phyloP scores from a whole-genome alignment of 2,797 vertebrate species.

The Botia kubotai region DNA sequence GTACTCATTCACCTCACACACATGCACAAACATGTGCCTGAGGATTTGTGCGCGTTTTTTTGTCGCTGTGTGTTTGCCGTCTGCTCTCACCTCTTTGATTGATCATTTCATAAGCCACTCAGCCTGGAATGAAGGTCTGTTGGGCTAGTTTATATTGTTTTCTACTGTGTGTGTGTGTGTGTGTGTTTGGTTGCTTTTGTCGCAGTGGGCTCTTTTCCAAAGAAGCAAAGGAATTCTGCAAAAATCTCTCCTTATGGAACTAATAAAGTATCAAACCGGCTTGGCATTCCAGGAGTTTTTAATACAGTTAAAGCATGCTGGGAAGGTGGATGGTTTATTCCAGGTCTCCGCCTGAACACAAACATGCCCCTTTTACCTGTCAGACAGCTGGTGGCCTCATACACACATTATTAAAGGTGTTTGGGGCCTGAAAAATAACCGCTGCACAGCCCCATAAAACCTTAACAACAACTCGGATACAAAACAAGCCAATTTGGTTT shows the following conservation, averaged over 20 bases:
- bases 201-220: constrained; percentile 41
- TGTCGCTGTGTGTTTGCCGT: constrained; percentile 1
- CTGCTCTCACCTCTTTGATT: constrained; percentile 60
- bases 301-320: constrained; percentile 32
- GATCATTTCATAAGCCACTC: constrained; percentile 62
- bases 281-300: constrained; percentile 29
- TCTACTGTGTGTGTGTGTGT: background rate
- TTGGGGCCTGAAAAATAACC: too few species aligned
- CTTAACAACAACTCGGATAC: too few species aligned
- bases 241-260: constrained; percentile 47
- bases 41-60: background rate
- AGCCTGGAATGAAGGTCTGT: constrained; percentile 46
- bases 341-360: background rate
- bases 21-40: constrained; percentile 30
- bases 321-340: constrained; percentile 6
- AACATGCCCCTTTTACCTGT: background rate
- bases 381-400: background rate
- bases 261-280: constrained; percentile 44
- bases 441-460: too few species aligned
- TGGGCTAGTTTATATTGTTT: constrained; percentile 49
- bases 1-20: constrained; percentile 58
- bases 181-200: constrained; percentile 20
- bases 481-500: background rate
- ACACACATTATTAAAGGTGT: background rate
- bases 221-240: constrained; percentile 30